phyloP scores from a whole-genome alignment of 2,797 vertebrate genomes.

The Microctenopoma stevenorrisi region DNA sequence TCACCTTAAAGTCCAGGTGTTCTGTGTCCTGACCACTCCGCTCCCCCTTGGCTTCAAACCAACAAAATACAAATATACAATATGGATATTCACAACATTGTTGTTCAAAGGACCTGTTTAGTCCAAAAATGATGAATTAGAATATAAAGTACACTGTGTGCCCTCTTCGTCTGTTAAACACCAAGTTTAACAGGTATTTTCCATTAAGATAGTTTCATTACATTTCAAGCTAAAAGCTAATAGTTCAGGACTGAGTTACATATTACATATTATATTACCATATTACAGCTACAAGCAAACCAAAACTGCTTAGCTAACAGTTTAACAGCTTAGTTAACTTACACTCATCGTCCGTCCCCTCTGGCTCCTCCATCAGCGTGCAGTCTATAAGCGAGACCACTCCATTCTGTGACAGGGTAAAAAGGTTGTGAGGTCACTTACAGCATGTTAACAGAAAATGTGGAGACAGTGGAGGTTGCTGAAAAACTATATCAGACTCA shows the following conservation, averaged over 20 bases:
- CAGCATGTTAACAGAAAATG: constrained; percentile 4
- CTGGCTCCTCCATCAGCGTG: constrained; percentile 94
- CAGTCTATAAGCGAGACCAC: constrained; percentile 97
- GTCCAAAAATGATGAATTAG: no score
- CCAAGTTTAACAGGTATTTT: no score
- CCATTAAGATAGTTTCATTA: no score
- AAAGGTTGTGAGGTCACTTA: constrained; percentile 26
- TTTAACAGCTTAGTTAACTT: neutral
- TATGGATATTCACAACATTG: no score
- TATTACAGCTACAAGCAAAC: no score
- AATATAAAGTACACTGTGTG: no score
- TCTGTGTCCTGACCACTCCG: constrained; percentile 90
- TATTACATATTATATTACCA: no score
- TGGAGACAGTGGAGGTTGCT: neutral
- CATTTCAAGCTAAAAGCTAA: no score
- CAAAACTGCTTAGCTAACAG: no score
- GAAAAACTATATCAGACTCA: no score
- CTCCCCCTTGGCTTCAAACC: constrained; percentile 79
- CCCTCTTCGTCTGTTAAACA: neutral
- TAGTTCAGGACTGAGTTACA: neutral
- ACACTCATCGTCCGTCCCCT: constrained; percentile 94
- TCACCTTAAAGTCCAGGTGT: constrained; percentile 95
- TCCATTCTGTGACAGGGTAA: constrained; percentile 86
- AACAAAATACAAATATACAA: neutral
- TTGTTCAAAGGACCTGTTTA: no score